Percentiles rank a stretch among this genome's conserved stretches.
Conservation (phyloP, 2,797 vertebrate genomes). For the Molossus alvarezi region DNA sequence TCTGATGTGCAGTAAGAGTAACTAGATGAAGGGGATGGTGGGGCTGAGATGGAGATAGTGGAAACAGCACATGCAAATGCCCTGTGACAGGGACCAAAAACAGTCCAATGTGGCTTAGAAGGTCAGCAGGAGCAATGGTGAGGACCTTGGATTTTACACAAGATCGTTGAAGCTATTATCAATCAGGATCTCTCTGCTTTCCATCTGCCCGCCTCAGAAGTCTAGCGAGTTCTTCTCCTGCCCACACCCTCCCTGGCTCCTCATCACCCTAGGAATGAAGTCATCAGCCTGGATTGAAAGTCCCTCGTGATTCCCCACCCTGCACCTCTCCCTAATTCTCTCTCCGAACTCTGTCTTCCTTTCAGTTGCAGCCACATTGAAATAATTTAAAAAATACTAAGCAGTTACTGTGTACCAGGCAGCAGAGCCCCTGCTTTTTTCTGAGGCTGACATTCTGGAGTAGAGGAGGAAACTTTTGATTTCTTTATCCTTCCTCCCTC, state of each 20-base stretch:
- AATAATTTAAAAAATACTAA: background rate
- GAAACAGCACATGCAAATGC: background rate
- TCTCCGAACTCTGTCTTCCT: background rate
- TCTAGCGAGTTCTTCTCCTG: background rate
- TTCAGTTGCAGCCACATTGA: background rate
- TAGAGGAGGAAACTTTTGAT: too few relatives aligned
- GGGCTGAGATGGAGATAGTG: too few relatives aligned
- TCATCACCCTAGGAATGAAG: background rate
- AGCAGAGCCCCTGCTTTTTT: background rate
- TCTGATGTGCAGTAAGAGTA: background rate
- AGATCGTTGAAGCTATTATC: background rate
- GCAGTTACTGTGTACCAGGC: background rate
- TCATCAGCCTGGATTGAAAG: background rate
- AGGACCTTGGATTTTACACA: background rate
- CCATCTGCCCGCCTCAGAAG: background rate
- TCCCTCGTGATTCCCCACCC: background rate
- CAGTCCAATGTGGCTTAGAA: background rate
- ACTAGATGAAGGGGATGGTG: background rate
- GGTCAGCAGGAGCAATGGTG: background rate
- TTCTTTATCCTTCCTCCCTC: background rate
- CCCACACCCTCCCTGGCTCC: background rate
- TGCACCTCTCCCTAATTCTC: background rate
- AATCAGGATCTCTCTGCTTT: background rate
- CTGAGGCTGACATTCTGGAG: background rate
- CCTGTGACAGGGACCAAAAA: background rate